phyloP scores from a whole-genome alignment of 2,888 invertebrate species.

The Calephelis perditalis region DNA sequence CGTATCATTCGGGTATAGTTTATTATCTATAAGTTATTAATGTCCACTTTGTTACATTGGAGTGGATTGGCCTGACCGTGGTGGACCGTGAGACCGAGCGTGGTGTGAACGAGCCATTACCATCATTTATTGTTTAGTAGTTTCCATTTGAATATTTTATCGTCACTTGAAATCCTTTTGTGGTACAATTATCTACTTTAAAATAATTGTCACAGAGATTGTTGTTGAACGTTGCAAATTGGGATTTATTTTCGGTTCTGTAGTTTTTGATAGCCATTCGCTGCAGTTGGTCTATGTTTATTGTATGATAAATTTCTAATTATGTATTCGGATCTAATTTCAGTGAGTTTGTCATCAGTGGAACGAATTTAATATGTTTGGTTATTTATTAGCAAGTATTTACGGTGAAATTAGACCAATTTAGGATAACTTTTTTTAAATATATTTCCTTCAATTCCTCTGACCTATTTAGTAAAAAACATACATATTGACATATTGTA shows the following conservation, averaged over 20 bases:
- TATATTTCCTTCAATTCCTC: no score
- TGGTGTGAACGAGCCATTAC: slow-evolving; percentile 59
- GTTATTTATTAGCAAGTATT: no score
- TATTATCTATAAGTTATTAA: slow-evolving; percentile 33
- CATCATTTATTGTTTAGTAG: slow-evolving; percentile 61
- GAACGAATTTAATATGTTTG: not conserved
- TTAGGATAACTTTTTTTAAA: no score
- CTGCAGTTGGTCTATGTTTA: slow-evolving; percentile 29
- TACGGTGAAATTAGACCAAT: no score
- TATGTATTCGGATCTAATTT: slow-evolving; percentile 26
- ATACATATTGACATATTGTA: no score
- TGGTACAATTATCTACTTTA: slow-evolving; percentile 18
- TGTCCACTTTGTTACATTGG: slow-evolving; percentile 34
- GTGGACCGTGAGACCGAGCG: slow-evolving; percentile 51
- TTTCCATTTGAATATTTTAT: slow-evolving; percentile 50
- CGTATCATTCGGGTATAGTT: slow-evolving; percentile 26
- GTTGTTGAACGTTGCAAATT: slow-evolving; percentile 14
- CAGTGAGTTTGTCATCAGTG: slow-evolving; percentile 22
- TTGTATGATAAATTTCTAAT: slow-evolving; percentile 30
- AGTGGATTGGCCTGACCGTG: slow-evolving; percentile 46
- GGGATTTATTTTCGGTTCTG: slow-evolving; percentile 9
- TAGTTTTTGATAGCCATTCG: slow-evolving; percentile 24
- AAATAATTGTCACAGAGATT: not conserved
- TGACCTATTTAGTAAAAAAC: no score
- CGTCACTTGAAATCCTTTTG: slow-evolving; percentile 40